A percentile compares a stretch with the other conserved stretches of the same genome.
phyloP scores from a whole-genome alignment of 2,888 invertebrate genomes.

The Volucella inflata region DNA sequence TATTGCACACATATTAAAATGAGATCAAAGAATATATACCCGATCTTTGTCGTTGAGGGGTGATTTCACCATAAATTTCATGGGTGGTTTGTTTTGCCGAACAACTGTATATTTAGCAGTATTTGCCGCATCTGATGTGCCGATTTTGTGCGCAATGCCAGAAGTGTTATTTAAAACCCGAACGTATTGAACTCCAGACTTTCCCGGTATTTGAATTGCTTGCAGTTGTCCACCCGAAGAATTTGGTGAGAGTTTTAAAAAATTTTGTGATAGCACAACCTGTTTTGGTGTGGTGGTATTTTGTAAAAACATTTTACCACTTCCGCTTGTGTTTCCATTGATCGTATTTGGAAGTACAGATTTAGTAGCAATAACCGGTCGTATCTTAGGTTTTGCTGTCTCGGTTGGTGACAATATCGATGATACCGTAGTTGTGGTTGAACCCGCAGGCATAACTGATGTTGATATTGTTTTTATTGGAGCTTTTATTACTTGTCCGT shows the following conservation, averaged over 20 bases:
- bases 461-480: conserved; percentile 44
- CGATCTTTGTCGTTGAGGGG: conserved; percentile 76
- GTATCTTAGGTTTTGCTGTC: conserved; percentile 46
- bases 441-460: background rate
- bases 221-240: conserved; percentile 78
- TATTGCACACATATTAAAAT: background rate
- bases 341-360: conserved; percentile 31
- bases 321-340: conserved; percentile 49
- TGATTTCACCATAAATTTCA: conserved; percentile 78
- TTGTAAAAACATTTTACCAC: conserved; percentile 80
- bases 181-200: conserved; percentile 87
- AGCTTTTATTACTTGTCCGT: conserved; percentile 74
- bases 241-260: conserved; percentile 79
- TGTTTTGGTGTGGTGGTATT: conserved; percentile 79
- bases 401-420: conserved; percentile 45
- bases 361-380: conserved; percentile 35
- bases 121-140: conserved; percentile 21
- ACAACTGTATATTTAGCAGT: conserved; percentile 79
- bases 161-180: conserved; percentile 85
- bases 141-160: conserved; percentile 46
- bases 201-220: conserved; percentile 81
- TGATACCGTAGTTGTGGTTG: conserved; percentile 51
- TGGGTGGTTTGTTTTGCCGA: conserved; percentile 74
- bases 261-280: conserved; percentile 81
- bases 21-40: conserved; percentile 24